Evolutionary conservation across 2,113 vertebrate species (phyloP), one percentile per base, ranked within the genome.

Genomic region (Epinephelus moara): DNA sequence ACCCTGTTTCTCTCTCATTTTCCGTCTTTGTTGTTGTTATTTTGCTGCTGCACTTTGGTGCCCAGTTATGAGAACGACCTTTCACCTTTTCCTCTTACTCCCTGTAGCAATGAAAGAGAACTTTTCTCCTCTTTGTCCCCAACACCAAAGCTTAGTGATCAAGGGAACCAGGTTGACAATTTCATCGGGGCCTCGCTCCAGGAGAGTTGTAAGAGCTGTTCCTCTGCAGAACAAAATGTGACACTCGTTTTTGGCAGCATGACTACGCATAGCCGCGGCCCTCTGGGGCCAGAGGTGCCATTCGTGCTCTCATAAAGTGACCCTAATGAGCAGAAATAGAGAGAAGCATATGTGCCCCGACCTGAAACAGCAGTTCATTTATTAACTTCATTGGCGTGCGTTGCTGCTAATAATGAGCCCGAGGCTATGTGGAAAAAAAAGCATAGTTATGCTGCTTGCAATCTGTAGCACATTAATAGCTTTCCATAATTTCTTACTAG

Each of bases 321-420:
- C 90, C 86, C 87, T 94, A 94, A 94, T 93, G 93, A 94, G 93
- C 87, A 87, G 85, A 87, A 91, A 80, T 72, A 62, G 80, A 87
- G 84, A 78, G 84, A 91, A 90, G 82, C 92, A 91, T 62, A 85
- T 92, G 92, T 92, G 90, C 83, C 82, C 76, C 79, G 72, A 91
- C 88, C 89, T 79, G 61, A 87, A 87, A 89, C 79, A 57, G 86
- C 82, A 77, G 83, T 79, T 85, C 87, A 61, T 89, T 92, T 85
- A 87, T 90, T 84, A 91, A 92, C 90, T 80, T 85, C 89, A 86
- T 84, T 89, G 72, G 78, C 76, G 42, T 81, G 82, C 42, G 40
- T 71, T 84, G 89, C 85, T 85, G 85, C 85, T 90, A 82, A 90
- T 91, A 93, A 92, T 84, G 91, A 93, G 90, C 80, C 80, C 17